A percentile compares a stretch with the other conserved stretches of the same genome.
Conservation (phyloP, 92 coral and sea anemone species). For the Nematostella vectensis region DNA sequence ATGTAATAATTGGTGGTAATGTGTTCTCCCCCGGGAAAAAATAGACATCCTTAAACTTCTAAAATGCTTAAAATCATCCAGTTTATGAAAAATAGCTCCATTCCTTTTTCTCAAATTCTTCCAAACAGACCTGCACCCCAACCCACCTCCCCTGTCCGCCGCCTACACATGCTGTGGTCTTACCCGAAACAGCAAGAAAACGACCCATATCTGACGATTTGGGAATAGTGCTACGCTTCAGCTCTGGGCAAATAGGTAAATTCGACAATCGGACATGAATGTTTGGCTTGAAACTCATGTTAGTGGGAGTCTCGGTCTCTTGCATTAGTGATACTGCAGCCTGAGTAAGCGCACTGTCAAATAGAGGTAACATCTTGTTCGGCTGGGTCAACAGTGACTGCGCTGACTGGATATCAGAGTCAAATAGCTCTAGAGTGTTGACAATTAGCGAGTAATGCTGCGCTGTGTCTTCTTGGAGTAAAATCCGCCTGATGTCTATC, state of each 20-base stretch:
- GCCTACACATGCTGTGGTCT: too few relatives aligned
- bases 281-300: conserved; percentile 70
- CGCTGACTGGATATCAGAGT: conserved; percentile 70
- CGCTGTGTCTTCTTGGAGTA: conserved; percentile 61
- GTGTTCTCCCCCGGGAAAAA: too few relatives aligned
- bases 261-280: conserved; percentile 78
- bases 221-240: conserved; percentile 76
- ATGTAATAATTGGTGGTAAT: too few relatives aligned
- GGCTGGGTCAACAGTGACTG: conserved; percentile 78
- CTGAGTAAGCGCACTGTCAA: conserved; percentile 69
- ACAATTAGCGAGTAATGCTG: conserved; percentile 76
- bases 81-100: too few relatives aligned
- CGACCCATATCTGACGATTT: conserved; percentile 86
- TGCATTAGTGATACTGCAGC: conserved; percentile 62
- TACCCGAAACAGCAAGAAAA: conserved; percentile 89
- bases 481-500: conserved; percentile 55
- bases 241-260: conserved; percentile 90
- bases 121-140: too few relatives aligned
- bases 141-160: too few relatives aligned
- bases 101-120: too few relatives aligned
- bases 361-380: conserved; percentile 71
- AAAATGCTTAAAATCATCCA: too few relatives aligned
- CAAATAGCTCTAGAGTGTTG: conserved; percentile 83
- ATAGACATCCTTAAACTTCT: too few relatives aligned
- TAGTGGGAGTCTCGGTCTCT: conserved; percentile 42